Base-by-base conservation (phyloP, 2,797 vertebrate species). In the Danio kyathit region DNA sequence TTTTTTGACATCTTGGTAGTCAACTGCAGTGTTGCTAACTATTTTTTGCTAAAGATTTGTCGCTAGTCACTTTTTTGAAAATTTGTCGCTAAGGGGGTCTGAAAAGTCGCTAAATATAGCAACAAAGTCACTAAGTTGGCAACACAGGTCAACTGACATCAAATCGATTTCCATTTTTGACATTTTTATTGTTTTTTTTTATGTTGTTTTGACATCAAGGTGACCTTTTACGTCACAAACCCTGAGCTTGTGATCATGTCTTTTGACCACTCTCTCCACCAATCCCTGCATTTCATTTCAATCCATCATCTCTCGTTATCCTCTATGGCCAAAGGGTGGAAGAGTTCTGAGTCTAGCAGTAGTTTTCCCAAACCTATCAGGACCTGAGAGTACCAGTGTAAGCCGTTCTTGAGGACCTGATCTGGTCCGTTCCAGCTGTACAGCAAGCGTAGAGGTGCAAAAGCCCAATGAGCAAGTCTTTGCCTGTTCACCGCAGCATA, bases 371-470 rank as follows among this genome's bases (percentile, higher is more conserved):
- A 87, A 91, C 88, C 94, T 88, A 96, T 94, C 48, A 98, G 92
- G 74, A 96, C 85, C 84, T 83, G 89, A 0, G 96, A 92, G 89
- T 97, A 99, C 97, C 97, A 98, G 91, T 98, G 97, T 72, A 98
- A 79, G 0, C 96, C 96, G 0, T 94, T 91, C 0, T 83, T 85
- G 7, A 88, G 90, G 76, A 56, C 81, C 69, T 93, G 90, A 0
- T 82, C 44, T n/a, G 64, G 80, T 1, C 91, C 91, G 0, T 88
- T 87, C 90, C 96, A 93, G 83, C 91, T 90, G 89, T 96, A 92
- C 73, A 96, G 87, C 38, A 97, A 90, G 82, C 97, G 90, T 8
- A 99, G 91, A 0, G 97, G 97, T 86, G 91, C 93, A 82, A 98
- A 97, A 44, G 95, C 96, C 93, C 95, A 81, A 90, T 98, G 97